phyloP scores from a whole-genome alignment of 2,797 vertebrate genomes.

The Eleutherodactylus coqui region DNA sequence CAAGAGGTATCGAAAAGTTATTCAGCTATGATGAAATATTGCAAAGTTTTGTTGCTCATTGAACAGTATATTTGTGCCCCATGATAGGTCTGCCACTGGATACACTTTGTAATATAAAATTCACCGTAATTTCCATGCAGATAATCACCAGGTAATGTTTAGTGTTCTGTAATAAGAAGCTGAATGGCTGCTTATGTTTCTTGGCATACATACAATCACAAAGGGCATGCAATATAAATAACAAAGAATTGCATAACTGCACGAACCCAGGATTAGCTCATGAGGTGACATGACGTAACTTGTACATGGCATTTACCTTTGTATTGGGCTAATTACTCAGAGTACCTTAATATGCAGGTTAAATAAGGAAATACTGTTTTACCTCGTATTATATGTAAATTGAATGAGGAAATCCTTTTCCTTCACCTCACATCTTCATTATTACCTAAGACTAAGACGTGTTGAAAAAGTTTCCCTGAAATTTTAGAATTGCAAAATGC shows the following conservation, averaged over 20 bases:
- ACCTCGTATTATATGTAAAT: background rate
- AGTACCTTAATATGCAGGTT: background rate
- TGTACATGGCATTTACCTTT: background rate
- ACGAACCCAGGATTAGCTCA: background rate
- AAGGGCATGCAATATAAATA: background rate
- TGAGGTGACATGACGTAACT: constrained; percentile 28
- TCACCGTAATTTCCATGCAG: background rate
- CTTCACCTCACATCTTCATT: background rate
- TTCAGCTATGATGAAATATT: too few species aligned
- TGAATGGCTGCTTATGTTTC: background rate
- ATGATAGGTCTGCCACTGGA: background rate
- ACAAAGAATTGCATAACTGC: background rate
- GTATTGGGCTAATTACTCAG: background rate
- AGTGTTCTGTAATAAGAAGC: background rate
- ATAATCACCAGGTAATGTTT: background rate
- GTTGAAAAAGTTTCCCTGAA: background rate
- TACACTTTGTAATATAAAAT: background rate
- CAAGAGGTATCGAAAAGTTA: too few species aligned
- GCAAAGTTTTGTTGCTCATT: background rate
- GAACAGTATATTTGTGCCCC: background rate
- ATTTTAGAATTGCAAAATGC: constrained; percentile 32
- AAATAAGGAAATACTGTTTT: background rate
- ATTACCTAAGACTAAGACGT: background rate
- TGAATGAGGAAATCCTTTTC: constrained; percentile 10
- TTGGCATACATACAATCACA: background rate